Evolutionary conservation across 1,140 invertebrate genomes (phyloP).

Genomic region (Drosophila malerkotliana): DNA sequence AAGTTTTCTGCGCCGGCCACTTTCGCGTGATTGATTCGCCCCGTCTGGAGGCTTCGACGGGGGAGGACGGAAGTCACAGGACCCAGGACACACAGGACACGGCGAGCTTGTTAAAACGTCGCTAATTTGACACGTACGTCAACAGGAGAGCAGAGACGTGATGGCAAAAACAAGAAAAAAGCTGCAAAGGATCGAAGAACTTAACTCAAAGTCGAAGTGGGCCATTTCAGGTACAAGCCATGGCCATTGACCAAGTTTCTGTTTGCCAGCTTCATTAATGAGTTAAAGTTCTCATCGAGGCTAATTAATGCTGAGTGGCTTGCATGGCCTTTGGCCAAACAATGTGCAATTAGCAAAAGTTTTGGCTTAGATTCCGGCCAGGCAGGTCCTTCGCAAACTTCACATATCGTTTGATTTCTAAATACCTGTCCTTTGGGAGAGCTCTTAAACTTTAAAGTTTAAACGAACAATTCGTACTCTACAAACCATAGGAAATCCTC

Average conservation of each 20-base stretch:
- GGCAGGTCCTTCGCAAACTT: constrained; percentile 21
- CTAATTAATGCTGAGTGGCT: constrained; percentile 73
- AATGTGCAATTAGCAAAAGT: constrained; percentile 72
- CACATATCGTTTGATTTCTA: constrained; percentile 15
- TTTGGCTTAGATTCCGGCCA: constrained; percentile 15
- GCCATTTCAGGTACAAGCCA: constrained; percentile 28
- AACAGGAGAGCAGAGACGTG: constrained; percentile 40
- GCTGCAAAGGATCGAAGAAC: background rate
- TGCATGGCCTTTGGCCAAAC: constrained; percentile 45
- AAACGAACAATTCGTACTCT: no score
- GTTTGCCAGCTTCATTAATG: constrained; percentile 71
- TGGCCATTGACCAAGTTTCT: constrained; percentile 44
- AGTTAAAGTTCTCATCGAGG: constrained; percentile 72
- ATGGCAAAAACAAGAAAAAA: background rate
- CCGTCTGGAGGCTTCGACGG: constrained; percentile 11
- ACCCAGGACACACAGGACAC: constrained; percentile 22
- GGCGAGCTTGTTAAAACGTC: constrained; percentile 73
- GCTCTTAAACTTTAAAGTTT: no score
- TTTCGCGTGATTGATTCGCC: constrained; percentile 70
- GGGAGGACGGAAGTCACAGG: background rate
- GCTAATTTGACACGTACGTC: constrained; percentile 78
- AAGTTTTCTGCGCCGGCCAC: constrained; percentile 69
- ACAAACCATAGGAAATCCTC: no score
- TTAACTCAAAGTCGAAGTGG: background rate
- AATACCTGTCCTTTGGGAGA: background rate